These are phyloP conservation scores for Cydia fagiglandana DNA, from an alignment of 1,140 invertebrate species.

Conservation along the genomic window DNA sequence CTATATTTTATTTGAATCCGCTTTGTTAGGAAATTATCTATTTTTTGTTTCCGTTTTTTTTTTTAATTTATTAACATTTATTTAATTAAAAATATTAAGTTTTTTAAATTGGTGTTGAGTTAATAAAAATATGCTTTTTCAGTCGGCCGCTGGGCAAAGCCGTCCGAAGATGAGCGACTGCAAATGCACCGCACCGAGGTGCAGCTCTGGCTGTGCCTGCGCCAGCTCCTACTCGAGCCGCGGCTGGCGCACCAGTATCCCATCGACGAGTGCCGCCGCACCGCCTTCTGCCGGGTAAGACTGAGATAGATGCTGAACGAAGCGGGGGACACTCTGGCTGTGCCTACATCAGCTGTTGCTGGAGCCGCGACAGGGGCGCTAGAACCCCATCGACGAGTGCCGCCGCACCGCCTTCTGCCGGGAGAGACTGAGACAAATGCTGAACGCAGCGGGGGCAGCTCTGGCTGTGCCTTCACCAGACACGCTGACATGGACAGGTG, in stretches of 20 bases:
- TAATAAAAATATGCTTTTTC: too few relatives aligned
- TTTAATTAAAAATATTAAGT: too few relatives aligned
- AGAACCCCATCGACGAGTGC: slow-evolving; percentile 85
- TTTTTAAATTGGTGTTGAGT: too few relatives aligned
- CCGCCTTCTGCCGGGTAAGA: slow-evolving; percentile 81
- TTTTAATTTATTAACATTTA: too few relatives aligned
- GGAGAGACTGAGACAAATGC: slow-evolving; percentile 51
- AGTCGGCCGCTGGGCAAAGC: slow-evolving; percentile 83
- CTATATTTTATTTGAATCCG: background rate
- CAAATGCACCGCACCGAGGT: slow-evolving; percentile 84
- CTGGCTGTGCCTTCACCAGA: too few relatives aligned
- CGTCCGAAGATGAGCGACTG: slow-evolving; percentile 72
- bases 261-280: slow-evolving; percentile 83
- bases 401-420: slow-evolving; percentile 81
- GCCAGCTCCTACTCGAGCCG: slow-evolving; percentile 83
- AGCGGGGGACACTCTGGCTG: slow-evolving; percentile 80
- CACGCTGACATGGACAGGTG: too few relatives aligned
- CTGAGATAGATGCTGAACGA: slow-evolving; percentile 54
- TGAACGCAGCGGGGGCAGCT: slow-evolving; percentile 42
- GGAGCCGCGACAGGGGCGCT: slow-evolving; percentile 80
- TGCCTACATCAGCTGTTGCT: slow-evolving; percentile 81
- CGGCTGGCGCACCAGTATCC: slow-evolving; percentile 83
- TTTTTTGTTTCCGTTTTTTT: background rate
- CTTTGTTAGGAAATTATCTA: background rate
- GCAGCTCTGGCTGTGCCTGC: slow-evolving; percentile 86